These are phyloP conservation scores for Pangasius larnaudii DNA, from an alignment of 2,797 vertebrate genomes.

Conservation along the genomic window DNA sequence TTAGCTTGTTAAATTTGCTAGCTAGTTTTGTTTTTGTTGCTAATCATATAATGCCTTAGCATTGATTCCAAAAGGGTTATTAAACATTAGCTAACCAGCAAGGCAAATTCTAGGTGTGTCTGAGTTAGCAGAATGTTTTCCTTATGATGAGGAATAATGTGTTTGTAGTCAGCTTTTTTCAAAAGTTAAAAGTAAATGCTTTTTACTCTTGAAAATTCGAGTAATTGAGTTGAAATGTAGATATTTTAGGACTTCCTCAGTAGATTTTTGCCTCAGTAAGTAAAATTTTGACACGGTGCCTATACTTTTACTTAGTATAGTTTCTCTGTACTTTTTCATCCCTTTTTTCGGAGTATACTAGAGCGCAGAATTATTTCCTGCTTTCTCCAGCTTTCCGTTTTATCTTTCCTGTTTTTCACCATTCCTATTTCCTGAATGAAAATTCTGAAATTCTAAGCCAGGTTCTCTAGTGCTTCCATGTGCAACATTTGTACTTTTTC, in stretches of 20 bases:
- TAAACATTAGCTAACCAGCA: neutral
- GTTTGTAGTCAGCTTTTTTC: neutral
- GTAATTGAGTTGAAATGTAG: too few relatives aligned
- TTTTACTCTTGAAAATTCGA: neutral
- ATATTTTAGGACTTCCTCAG: neutral
- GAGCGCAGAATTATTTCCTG: neutral
- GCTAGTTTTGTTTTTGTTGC: neutral
- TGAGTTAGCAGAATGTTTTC: neutral
- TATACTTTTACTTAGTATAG: neutral
- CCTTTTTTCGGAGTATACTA: neutral
- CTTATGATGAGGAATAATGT: neutral
- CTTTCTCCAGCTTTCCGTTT: neutral
- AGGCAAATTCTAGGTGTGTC: neutral
- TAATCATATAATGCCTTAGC: neutral
- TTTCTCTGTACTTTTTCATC: too few relatives aligned
- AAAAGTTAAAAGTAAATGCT: neutral
- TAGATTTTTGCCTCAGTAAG: neutral
- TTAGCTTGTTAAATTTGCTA: neutral
- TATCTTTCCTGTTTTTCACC: neutral
- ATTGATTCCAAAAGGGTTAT: neutral
- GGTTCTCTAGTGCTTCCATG: neutral
- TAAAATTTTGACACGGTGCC: too few relatives aligned
- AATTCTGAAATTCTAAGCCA: neutral
- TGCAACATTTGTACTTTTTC: neutral
- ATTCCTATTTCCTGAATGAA: neutral